Percentiles rank a stretch among this genome's conserved stretches.
Conservation (phyloP, 2,797 vertebrate genomes). For the Pterois miles region DNA sequence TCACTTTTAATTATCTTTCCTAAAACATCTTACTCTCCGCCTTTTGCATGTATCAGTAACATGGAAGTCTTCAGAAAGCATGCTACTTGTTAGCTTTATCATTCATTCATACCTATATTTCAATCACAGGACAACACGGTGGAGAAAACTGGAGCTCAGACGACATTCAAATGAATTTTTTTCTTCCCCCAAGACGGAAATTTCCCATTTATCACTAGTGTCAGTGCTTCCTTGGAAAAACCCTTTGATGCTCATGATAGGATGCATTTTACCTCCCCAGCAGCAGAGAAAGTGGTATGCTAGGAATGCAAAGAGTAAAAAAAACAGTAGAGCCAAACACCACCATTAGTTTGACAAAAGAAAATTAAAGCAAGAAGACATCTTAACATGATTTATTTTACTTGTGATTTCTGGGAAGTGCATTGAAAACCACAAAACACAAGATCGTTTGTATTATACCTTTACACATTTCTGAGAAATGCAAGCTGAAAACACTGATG, state of each 20-base stretch:
- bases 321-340: not conserved
- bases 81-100: not conserved
- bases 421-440: too few species aligned
- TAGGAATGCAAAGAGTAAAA: conserved; percentile 18
- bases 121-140: not conserved
- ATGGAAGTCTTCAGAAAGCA: not conserved
- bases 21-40: not conserved
- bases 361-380: not conserved
- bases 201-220: conserved; percentile 15
- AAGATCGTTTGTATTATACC: not conserved
- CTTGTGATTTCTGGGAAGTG: too few species aligned
- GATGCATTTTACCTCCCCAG: conserved; percentile 3
- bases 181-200: conserved; percentile 14
- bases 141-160: not conserved
- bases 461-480: not conserved
- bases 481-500: not conserved
- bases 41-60: not conserved
- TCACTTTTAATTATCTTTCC: too few species aligned
- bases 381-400: too few species aligned
- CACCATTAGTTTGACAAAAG: not conserved
- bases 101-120: not conserved
- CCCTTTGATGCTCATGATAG: not conserved
- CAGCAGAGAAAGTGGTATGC: not conserved
- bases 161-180: conserved; percentile 4
- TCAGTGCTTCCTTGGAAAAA: conserved; percentile 5